Conservation (phyloP, 1,140 invertebrate genomes). For the Formica exsecta region DNA sequence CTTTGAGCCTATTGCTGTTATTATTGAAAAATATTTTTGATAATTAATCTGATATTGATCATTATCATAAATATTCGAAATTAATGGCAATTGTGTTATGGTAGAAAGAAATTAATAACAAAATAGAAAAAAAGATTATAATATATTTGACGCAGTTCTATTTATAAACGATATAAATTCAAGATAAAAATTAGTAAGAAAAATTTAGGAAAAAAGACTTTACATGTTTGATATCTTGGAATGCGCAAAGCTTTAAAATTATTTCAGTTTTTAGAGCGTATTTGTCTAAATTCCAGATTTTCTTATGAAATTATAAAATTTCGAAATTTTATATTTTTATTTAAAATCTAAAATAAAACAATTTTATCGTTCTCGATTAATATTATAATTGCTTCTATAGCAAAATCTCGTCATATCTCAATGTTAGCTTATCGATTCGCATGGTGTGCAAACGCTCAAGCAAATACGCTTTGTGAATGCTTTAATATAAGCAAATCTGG, state of each 20-base stretch:
- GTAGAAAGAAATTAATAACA: background rate
- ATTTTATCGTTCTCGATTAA: conserved; percentile 35
- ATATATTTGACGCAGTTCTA: background rate
- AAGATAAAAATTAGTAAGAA: background rate
- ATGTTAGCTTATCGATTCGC: conserved; percentile 45
- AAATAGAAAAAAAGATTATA: background rate
- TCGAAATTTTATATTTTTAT: conserved; percentile 3
- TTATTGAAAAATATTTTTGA: background rate
- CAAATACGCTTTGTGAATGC: conserved; percentile 46
- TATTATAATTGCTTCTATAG: conserved; percentile 19
- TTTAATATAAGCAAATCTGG: conserved; percentile 56
- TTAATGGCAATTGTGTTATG: background rate
- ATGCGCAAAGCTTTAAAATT: background rate
- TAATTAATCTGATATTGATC: background rate
- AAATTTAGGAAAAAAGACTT: background rate
- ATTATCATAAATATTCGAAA: background rate
- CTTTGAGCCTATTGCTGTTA: too few relatives aligned
- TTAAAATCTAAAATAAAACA: background rate
- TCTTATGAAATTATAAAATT: conserved; percentile 8
- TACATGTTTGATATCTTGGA: background rate
- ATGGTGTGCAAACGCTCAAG: conserved; percentile 6
- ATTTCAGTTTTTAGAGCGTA: conserved; percentile 8
- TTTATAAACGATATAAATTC: background rate
- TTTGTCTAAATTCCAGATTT: conserved; percentile 26
- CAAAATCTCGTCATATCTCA: conserved; percentile 20